Evolutionary conservation across 1,140 invertebrate genomes (phyloP).

Genomic region (Drosophila ohnishii): DNA sequence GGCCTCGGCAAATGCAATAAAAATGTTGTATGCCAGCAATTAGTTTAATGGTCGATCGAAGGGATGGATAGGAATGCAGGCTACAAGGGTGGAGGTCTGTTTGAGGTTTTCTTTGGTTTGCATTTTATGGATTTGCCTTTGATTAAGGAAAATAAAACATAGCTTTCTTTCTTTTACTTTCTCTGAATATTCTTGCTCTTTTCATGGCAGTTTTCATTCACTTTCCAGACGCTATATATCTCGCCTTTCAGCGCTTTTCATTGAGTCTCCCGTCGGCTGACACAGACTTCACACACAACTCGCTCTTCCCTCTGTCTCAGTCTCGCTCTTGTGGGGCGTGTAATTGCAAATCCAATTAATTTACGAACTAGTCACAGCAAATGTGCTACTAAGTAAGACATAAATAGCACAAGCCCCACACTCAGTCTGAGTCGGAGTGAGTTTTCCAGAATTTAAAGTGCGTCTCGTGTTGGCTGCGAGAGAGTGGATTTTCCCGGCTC

Average conservation of each 20-base stretch:
- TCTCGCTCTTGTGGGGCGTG: conserved; percentile 49
- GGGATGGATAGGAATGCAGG: conserved; percentile 14
- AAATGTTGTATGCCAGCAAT: conserved; percentile 65
- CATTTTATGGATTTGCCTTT: conserved; percentile 6
- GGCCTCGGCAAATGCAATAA: conserved; percentile 42
- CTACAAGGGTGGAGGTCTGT: no score
- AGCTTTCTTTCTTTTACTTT: conserved; percentile 4
- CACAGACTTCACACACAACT: not conserved
- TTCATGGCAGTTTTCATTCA: conserved; percentile 24
- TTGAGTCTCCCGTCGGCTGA: conserved; percentile 2
- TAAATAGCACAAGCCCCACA: conserved; percentile 69
- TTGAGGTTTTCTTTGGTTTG: conserved; percentile 18
- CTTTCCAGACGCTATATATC: conserved; percentile 10
- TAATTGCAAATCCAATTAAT: conserved; percentile 82
- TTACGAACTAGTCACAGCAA: conserved; percentile 75
- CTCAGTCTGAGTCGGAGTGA: conserved; percentile 16
- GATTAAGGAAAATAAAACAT: not conserved
- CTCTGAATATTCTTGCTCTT: conserved; percentile 7
- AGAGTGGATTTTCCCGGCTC: conserved; percentile 8
- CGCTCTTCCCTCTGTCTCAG: conserved; percentile 1
- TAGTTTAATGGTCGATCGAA: conserved; percentile 59
- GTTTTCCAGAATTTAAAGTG: conserved; percentile 61
- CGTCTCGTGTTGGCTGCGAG: conserved; percentile 3
- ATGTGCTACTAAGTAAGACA: conserved; percentile 79
- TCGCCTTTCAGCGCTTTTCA: conserved; percentile 22